These are phyloP conservation scores for Stenopsyche tienmushanensis DNA, from an alignment of 1,140 invertebrate species.

Conservation along the genomic window DNA sequence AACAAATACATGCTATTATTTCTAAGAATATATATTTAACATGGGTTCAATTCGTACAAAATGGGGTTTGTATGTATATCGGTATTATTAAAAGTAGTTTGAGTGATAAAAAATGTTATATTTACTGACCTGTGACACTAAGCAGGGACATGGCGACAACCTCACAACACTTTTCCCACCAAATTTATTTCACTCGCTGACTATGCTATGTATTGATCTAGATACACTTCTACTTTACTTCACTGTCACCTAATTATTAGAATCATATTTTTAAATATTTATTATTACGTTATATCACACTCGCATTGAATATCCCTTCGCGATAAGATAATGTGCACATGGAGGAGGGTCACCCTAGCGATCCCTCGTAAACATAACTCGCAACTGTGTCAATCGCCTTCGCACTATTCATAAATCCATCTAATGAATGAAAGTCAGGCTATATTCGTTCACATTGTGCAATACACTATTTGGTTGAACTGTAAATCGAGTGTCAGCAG, in stretches of 20 bases:
- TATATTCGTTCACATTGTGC: no score
- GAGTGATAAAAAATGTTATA: not conserved
- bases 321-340: constrained; percentile 9
- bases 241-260: constrained; percentile 31
- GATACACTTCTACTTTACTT: constrained; percentile 16
- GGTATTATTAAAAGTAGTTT: not conserved
- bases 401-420: not conserved
- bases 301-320: not conserved
- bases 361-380: not conserved
- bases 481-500: no score
- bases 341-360: not conserved
- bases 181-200: not conserved
- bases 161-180: constrained; percentile 28
- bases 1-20: no score
- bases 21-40: no score
- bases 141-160: constrained; percentile 55
- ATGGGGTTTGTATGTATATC: not conserved
- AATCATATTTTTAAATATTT: constrained; percentile 11
- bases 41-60: not conserved
- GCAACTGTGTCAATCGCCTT: not conserved
- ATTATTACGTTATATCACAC: constrained; percentile 3
- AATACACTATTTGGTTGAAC: no score
- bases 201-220: not conserved
- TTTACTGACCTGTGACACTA: constrained; percentile 54
- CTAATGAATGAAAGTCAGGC: not conserved